Evolutionary conservation across 2,113 vertebrate species (phyloP), one percentile per base, ranked within the genome.

Genomic region (Burhinus bistriatus): DNA sequence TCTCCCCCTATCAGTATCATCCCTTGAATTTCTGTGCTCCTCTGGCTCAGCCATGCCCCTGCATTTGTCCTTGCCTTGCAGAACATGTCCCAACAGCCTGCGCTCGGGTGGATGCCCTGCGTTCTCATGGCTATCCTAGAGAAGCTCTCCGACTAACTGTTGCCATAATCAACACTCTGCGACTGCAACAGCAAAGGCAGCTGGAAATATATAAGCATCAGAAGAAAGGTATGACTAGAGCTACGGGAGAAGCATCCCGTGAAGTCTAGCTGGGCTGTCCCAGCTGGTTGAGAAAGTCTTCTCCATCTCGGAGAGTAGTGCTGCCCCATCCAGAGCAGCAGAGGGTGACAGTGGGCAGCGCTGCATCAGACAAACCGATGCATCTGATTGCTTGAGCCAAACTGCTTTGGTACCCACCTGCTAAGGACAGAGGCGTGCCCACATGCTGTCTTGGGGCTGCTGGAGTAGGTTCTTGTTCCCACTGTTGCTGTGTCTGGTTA

Each of bases 141-240:
- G 99, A 99, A 97, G 99, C 99, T 51, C 98, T 99, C 88, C 98
- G 99, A n/a, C 96, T 99, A 77, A 99, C 99, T 0, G 99, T 99
- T 34, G 99, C 99, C 95, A 99, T 99, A 94, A 99, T 99, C 97
- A 99, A 99, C 97, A 99, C 99, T 9, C 98, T 99, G 79, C 98
- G 99, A 66, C 98, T 99, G 73, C 99, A 99, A 90, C 99, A 99
- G 96, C 99, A 99, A 87, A 98, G 99, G 65, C 99, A 99, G 89
- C 98, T 99, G 98, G 99, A 99, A 97, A 99, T 99, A 95, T 99
- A 99, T 98, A 99, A 99, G 95, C 99, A 99, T 97, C 99, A 99
- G 97, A 99, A 99, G 98, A 99, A 99, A 99, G 99, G 99, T 99
- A 98, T 19, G 87, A 72, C 40, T 80, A 81, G 69, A 66, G 12